phyloP scores from a whole-genome alignment of 2,888 invertebrate genomes.

The Acrobasis repandana region DNA sequence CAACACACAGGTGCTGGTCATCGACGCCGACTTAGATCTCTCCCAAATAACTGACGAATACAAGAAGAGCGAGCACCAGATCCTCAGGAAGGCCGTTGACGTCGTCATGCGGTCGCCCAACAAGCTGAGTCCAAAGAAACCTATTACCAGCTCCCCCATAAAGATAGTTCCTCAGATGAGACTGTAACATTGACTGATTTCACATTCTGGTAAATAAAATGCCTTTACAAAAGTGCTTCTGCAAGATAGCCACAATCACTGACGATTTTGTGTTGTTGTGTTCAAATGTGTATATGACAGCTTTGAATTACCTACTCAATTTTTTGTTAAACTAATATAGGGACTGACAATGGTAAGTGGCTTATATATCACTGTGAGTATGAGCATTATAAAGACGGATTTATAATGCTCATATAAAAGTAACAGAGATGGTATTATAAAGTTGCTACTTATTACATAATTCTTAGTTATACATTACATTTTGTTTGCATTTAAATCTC shows the following conservation, averaged over 20 bases:
- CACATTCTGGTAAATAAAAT: constrained; percentile 13
- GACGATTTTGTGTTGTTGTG: no score
- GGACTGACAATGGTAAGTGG: no score
- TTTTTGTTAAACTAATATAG: no score
- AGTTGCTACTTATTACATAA: neutral
- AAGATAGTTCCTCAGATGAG: constrained; percentile 66
- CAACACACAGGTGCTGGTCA: constrained; percentile 81
- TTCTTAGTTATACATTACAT: neutral
- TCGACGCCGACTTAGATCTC: constrained; percentile 86
- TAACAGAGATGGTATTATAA: neutral
- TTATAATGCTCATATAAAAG: neutral
- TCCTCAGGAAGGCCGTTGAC: constrained; percentile 72
- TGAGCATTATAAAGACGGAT: no score
- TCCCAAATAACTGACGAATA: constrained; percentile 86
- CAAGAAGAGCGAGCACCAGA: constrained; percentile 83
- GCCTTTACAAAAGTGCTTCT: no score
- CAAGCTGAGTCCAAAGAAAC: constrained; percentile 76
- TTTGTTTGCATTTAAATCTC: neutral
- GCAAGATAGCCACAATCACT: no score
- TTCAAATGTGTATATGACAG: no score
- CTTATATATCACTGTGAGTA: no score
- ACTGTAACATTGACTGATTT: constrained; percentile 49
- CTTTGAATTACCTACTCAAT: no score
- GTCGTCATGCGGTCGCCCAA: constrained; percentile 76
- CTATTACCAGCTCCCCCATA: constrained; percentile 65